Evolutionary conservation across 2,797 vertebrate species (phyloP).

Genomic region (Peromyscus nudipes): DNA sequence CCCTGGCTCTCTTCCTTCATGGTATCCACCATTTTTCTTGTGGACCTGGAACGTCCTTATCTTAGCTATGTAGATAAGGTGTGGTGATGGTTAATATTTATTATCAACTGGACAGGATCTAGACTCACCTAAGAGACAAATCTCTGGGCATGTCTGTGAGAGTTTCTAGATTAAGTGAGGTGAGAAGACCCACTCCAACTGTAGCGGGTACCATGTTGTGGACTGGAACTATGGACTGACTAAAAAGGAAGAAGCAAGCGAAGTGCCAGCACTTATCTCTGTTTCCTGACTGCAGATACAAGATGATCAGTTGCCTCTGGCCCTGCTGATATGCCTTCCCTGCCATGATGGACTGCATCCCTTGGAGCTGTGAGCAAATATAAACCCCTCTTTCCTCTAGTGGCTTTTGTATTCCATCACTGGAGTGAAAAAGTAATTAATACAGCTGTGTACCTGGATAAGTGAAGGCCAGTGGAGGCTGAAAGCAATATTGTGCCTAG

Average conservation of each 20-base stretch:
- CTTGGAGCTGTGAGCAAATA: background rate
- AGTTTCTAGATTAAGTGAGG: background rate
- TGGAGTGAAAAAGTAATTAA: background rate
- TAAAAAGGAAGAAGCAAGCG: background rate
- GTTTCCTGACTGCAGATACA: background rate
- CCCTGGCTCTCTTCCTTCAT: background rate
- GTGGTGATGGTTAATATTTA: background rate
- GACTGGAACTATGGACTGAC: background rate
- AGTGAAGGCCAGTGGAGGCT: background rate
- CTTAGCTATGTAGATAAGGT: slow-evolving; percentile 12
- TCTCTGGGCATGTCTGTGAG: background rate
- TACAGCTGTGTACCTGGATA: background rate
- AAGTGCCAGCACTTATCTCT: background rate
- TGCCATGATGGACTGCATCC: background rate
- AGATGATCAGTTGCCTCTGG: background rate
- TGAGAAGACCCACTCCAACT: background rate
- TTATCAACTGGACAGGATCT: background rate
- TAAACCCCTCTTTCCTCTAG: background rate
- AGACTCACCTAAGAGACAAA: background rate
- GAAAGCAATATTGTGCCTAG: background rate
- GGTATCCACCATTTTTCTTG: background rate
- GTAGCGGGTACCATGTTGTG: background rate
- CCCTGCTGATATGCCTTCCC: no score
- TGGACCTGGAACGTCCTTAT: background rate
- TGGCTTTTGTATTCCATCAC: background rate